Conservation (phyloP, 2,797 vertebrate genomes). For the Hydrolagus colliei region DNA sequence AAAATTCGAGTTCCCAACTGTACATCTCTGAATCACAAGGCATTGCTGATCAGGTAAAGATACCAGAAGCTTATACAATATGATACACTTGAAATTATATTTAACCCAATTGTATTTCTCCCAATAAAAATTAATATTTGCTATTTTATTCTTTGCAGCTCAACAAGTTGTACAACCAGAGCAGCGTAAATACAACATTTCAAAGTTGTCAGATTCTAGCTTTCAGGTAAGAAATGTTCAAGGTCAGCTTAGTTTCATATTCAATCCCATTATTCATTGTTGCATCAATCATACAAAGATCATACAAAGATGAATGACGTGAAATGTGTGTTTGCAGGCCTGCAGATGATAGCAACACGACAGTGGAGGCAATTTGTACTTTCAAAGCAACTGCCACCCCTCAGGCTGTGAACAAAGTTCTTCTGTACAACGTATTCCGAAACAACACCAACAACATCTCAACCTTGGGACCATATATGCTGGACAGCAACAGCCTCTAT, state of each 20-base stretch:
- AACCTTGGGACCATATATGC: neutral
- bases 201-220: neutral
- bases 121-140: neutral
- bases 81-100: neutral
- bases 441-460: neutral
- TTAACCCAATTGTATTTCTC: neutral
- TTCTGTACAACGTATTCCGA: conserved; percentile 5
- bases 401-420: neutral
- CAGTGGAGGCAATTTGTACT: neutral
- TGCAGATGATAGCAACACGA: neutral
- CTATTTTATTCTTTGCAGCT: neutral
- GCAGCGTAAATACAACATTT: neutral
- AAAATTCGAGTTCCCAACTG: neutral
- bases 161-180: neutral
- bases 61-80: neutral
- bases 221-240: conserved; percentile 15
- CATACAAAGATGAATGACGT: no score
- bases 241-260: neutral
- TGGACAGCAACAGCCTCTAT: conserved; percentile 17
- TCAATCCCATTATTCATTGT: no score
- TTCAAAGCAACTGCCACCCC: neutral
- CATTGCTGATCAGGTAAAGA: neutral
- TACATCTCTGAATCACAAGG: neutral
- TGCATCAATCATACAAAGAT: no score
- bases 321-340: neutral